These are phyloP conservation scores for Alectoris magna DNA, from an alignment of 2,797 vertebrate genomes.

Conservation along the genomic window DNA sequence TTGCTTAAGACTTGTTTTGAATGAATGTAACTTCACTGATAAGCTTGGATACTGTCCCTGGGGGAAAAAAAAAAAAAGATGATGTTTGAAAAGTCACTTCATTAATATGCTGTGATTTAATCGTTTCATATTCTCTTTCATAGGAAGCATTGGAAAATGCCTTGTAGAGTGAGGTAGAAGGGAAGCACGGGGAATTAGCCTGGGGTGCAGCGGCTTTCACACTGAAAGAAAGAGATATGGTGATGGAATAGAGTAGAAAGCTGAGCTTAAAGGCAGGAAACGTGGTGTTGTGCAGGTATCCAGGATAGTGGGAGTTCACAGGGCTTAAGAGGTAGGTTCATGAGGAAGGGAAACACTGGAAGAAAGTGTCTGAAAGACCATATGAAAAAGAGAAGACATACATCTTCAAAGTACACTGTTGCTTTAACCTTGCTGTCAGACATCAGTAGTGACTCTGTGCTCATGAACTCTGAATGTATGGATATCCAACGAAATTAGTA, in stretches of 20 bases:
- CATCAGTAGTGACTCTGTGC: background rate
- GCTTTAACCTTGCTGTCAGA: background rate
- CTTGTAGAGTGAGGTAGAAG: background rate
- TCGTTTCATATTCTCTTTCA: background rate
- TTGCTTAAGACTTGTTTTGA: background rate
- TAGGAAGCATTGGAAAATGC: background rate
- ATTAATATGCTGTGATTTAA: background rate
- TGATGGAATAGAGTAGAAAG: background rate
- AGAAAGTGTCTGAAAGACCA: background rate
- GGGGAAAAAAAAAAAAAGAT: background rate
- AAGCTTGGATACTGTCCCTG: background rate
- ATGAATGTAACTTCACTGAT: background rate
- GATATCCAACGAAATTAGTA: background rate
- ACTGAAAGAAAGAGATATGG: background rate
- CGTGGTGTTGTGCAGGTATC: background rate
- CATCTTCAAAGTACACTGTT: background rate
- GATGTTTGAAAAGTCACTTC: background rate
- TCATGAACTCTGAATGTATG: background rate
- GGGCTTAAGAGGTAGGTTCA: background rate
- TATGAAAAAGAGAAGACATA: background rate
- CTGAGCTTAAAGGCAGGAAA: constrained; percentile 8
- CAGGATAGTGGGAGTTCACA: background rate
- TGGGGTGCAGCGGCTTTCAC: background rate
- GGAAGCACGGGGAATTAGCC: background rate
- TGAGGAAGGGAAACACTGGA: background rate